Base-by-base conservation (phyloP, 1,140 invertebrate genomes). In the Ceratoteleas bidentatus region DNA sequence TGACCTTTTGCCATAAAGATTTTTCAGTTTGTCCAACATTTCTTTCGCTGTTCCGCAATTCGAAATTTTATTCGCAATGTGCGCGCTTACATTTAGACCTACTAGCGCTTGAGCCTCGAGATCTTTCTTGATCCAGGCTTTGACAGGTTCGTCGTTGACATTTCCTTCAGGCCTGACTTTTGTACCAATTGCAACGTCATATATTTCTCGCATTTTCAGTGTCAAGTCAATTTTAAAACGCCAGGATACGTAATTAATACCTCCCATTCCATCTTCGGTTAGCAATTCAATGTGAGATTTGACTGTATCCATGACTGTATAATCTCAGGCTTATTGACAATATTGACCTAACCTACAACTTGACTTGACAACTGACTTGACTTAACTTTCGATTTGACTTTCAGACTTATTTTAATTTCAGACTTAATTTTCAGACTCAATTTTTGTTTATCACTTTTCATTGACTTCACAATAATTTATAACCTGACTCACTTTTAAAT, bases 231-330 rank as follows among this genome's bases (percentile, higher is more conserved):
- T 9, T 43, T 52, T 53, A 13, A 54, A 65, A 2, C n/a, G 15
- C 62, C 58, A 61, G 1, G 43, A 47, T 4, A 61, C 16, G 47
- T 47, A 61, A 47, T 61, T 61, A 0, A 8, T 11, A 14, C 0
- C 7, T 11, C 58, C 43, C 0, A 15, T 13, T 11, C 40, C 6
- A n/a, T 61, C n/a, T 47, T 61, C 58, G 2, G 14, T 32, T n/a
- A 61, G 13, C 8, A 10, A n/a, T 8, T 61, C 58, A 2, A 61
- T 6, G 1, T 61, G 58, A 2, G 40, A 24, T 61, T 32, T 61
- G 0, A 61, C 43, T 2, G 9, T 10, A 9, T 61, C 58, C 58
- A 61, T 61, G n/a, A n/a, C n/a, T n/a, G n/a, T 3, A 2, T 24
- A 24, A 24, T 24, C 1, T 2, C 4, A 24, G 24, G 24, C 24